Percentiles rank a stretch among this genome's conserved stretches.
These are phyloP conservation scores for Drosophila mimica DNA, from an alignment of 2,888 invertebrate genomes.

Conservation along the genomic window DNA sequence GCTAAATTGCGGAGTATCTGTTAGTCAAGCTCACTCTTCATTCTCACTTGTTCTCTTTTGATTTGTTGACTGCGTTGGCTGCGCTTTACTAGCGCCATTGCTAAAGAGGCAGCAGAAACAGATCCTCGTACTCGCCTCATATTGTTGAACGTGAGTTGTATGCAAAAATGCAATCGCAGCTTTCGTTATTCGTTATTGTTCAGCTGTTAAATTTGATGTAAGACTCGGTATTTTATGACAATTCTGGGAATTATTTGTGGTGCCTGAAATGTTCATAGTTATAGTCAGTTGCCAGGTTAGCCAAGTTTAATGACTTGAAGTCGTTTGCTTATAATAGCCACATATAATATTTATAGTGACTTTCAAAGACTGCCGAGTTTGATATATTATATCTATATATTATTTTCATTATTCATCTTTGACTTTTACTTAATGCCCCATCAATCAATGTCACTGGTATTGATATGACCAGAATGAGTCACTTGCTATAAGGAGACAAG, in stretches of 20 bases:
- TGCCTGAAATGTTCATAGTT: conserved; percentile 27
- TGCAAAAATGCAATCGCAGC: conserved; percentile 33
- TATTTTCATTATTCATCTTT: conserved; percentile 33
- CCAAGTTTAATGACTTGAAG: not conserved
- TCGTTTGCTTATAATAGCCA: not conserved
- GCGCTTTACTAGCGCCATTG: conserved; percentile 49
- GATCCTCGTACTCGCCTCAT: conserved; percentile 25
- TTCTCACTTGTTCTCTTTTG: conserved; percentile 18
- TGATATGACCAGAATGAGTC: conserved; percentile 19
- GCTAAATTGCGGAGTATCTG: not conserved
- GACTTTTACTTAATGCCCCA: conserved; percentile 11
- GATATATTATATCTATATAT: conserved; percentile 2
- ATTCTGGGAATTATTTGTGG: conserved; percentile 21
- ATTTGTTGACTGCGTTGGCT: conserved; percentile 46
- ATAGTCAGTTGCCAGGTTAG: not conserved
- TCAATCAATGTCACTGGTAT: conserved; percentile 45
- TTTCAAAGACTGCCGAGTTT: not conserved
- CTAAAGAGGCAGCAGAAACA: conserved; percentile 1
- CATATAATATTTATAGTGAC: not conserved
- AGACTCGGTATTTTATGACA: conserved; percentile 9
- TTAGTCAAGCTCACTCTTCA: not conserved
- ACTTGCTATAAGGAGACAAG: not conserved
- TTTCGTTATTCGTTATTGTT: conserved; percentile 8
- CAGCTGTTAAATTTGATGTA: conserved; percentile 34
- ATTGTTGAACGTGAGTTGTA: conserved; percentile 55